Evolutionary conservation across 2,888 invertebrate genomes (phyloP), one percentile per base, ranked within the genome.

Genomic region (Anoplius nigerrimus): DNA sequence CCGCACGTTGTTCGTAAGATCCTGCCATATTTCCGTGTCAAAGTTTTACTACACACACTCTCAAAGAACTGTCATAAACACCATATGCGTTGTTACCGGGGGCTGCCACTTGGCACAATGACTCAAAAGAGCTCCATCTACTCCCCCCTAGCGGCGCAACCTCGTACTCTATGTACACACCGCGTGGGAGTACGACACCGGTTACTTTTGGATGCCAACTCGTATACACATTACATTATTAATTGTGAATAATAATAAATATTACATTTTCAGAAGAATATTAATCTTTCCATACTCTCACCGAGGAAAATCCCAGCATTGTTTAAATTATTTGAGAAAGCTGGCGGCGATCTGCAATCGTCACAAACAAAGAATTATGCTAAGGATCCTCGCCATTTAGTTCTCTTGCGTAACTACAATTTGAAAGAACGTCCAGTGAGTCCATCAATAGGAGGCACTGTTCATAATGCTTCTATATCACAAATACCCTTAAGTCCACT

Each of bases 331-430:
- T 98, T 95, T 89, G 97, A 98, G 87, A 96, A 95, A 86, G 95
- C 96, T 1, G 97, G 97, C 8, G 96, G 97, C 0, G 97, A 97
- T 88, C 90, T 95, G 60, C 92, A 91, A 57, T 91, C 93, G 0
- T 93, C 94, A 0, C 94, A 94, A 80, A 94, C 94, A 15, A 95
- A 98, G 87, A 97, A 97, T 88, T 98, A 97, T 87, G 96, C 97
- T 0, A 95, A 97, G 89, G 97, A 96, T 88, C 93, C 94, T 0
- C 90, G 96, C 5, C 96, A 96, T 89, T 90, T 96, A 66, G 95
- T 96, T 2, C 89, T 96, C 8, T 66, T 89, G 20, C 80, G 87
- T 2, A 89, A 89, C 76, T 87, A 87, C 59, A 87, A 86, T 72
- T 79, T 94, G 6, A 93, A 94, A 81, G 94, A 94, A 80, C 89